Base-by-base conservation (phyloP, 2,113 vertebrate species). In the Caretta caretta region DNA sequence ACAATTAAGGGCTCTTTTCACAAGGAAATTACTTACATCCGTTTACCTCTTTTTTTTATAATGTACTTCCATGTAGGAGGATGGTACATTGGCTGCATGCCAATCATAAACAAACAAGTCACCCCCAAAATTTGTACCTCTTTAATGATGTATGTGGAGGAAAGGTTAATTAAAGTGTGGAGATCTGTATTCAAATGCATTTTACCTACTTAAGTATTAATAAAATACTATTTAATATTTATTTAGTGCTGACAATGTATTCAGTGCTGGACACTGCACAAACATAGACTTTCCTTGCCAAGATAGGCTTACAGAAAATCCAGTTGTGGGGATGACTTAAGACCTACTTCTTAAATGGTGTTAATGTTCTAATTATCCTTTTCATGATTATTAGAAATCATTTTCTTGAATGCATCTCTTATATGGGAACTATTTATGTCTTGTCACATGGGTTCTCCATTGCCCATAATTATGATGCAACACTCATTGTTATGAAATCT, bases 31-130 rank as follows among this genome's bases (percentile, higher is more conserved):
- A 2, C 4, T 69, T 48, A 83, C 59, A 20, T 96, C 59, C 75
- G 54, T 94, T 98, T 42, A 94, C 90, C 87, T 92, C 87, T 95
- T 94, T 20, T 22, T 91, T 94, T 51, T 89, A 92, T 92, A 87
- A 88, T 96, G 92, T 97, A 96, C 46, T 97, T 92, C 93, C 88
- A 82, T 93, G 82, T 94, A 94, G 93, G 88, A 82, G 90, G 88
- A 49, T 97, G 94, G 95, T 97, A 93, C 93, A 93, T 93, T 97
- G 96, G 96, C 96, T 92, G n/a, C 38, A 80, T 94, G 96, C 96
- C 96, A 96, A 10, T 85, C 95, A 83, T 92, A 92, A 90, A 88
- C 94, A 89, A 94, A 54, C 7, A 83, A 59, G 38, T 57, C 54
- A 89, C 91, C 88, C 57, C 57, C 57, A 3, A 38, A 19, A 69